A percentile compares a stretch with the other conserved stretches of the same genome.
Evolutionary conservation across 2,113 vertebrate genomes (phyloP).

Genomic region (Pituophis catenifer): DNA sequence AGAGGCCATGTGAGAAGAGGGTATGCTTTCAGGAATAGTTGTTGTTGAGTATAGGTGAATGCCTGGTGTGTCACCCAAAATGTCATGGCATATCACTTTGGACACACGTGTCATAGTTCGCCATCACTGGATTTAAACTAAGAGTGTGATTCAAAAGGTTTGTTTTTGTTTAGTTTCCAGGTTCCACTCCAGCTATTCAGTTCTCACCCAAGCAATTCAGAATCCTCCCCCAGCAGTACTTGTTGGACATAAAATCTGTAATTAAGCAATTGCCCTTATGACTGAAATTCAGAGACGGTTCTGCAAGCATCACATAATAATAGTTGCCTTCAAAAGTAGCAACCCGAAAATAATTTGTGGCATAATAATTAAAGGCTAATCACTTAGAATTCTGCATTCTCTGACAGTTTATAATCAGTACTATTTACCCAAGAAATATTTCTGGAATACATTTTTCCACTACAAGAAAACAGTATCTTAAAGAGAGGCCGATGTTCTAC

Average conservation of each 20-base stretch:
- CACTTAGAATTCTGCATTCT: conserved; percentile 32
- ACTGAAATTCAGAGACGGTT: conserved; percentile 33
- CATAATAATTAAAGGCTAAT: conserved; percentile 57
- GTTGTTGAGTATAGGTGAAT: not conserved
- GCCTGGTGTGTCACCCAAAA: not conserved
- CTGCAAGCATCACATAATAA: conserved; percentile 24
- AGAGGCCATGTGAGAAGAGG: not conserved
- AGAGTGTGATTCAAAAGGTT: not conserved
- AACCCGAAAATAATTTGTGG: conserved; percentile 54
- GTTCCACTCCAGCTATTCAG: not conserved
- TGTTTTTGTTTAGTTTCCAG: not conserved
- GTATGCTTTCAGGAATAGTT: not conserved
- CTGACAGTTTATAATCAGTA: conserved; percentile 34
- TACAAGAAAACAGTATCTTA: accelerated
- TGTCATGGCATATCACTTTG: not conserved
- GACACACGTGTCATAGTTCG: not conserved
- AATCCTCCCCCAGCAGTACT: not conserved
- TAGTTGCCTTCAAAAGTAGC: conserved; percentile 35
- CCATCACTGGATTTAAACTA: not conserved
- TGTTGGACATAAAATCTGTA: not conserved
- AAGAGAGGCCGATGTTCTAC: not conserved
- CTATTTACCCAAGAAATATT: conserved; percentile 30
- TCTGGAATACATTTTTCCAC: not conserved
- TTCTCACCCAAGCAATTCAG: not conserved
- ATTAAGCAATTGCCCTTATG: not conserved